Base-by-base conservation (phyloP, 1,140 invertebrate genomes). In the Heliconius himera region DNA sequence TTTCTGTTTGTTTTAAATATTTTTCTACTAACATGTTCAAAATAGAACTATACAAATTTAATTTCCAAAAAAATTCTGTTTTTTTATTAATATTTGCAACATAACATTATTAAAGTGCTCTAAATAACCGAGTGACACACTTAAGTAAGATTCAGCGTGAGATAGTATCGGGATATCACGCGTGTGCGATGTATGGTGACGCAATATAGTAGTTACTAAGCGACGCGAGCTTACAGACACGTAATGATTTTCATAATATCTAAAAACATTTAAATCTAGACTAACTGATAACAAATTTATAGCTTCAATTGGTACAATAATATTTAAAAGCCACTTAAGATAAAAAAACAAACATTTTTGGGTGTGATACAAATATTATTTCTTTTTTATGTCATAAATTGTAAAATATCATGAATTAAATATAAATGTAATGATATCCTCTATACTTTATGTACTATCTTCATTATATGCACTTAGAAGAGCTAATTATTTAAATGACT, bases 241-340 rank as follows among this genome's bases (percentile, higher is more conserved):
- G 51, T 76, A 80, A 80, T 60, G 38, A 41, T 80, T 80, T 76
- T 80, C 74, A 76, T 80, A 80, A 76, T 76, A 70, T 76, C 29
- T 76, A 49, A 11, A 76, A 76, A 26, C 66, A 60, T 73, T 76
- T 22, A 76, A 76, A 33, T 76, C 79, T 80, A 80, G 56, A 71
- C 33, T 76, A 73, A 38, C 22, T 80, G 78, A 80, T 76, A 80
- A 76, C 9, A 76, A 29, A 80, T 76, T 80, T 80, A 80, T 46
- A 16, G 13, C 13, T 46, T 16, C 16, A 16, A 46, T 46, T 46
- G 2, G 11, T 16, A 41, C 0, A 41, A 41, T 26, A 71, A 29
- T 4, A 49, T 18, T 51, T 51, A 1, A 20, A 51, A 46, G 13
- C 16, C 13, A 49, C 38, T 41, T 41, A 2, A 41, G 38, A 41